Evolutionary conservation across 2,888 invertebrate genomes (phyloP).

Genomic region (Sarcophaga variegata): DNA sequence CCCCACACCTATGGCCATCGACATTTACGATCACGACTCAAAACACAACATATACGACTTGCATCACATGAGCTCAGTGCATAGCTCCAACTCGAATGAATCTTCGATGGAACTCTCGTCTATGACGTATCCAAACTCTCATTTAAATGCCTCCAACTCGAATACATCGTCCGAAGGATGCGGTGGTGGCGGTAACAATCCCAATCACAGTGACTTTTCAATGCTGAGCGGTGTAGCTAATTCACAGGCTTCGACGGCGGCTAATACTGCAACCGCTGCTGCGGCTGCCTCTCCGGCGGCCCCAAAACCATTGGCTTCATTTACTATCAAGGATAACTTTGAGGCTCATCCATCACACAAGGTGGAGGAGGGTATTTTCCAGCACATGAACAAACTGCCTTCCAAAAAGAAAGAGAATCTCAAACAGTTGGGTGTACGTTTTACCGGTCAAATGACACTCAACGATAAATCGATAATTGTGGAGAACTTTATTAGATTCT

Average conservation of each 20-base stretch:
- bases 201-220: conserved; percentile 76
- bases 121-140: conserved; percentile 79
- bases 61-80: conserved; percentile 76
- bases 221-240: conserved; percentile 69
- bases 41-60: conserved; percentile 80
- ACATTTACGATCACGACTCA: conserved; percentile 81
- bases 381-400: conserved; percentile 81
- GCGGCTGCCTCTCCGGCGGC: conserved; percentile 73
- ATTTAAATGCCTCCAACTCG: conserved; percentile 80
- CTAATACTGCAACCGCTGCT: conserved; percentile 26
- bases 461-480: conserved; percentile 82
- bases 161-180: conserved; percentile 81
- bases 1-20: conserved; percentile 76
- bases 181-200: conserved; percentile 75
- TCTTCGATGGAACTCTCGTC: conserved; percentile 77
- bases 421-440: conserved; percentile 80
- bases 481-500: conserved; percentile 81
- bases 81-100: conserved; percentile 80
- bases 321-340: conserved; percentile 81
- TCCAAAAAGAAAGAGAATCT: conserved; percentile 81
- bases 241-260: conserved; percentile 34
- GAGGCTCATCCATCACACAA: conserved; percentile 81
- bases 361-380: conserved; percentile 81
- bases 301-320: conserved; percentile 79
- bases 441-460: conserved; percentile 81